A percentile compares a stretch with the other conserved stretches of the same genome.
phyloP scores from a whole-genome alignment of 1,140 invertebrate species.

The Dreissena rostriformis region DNA sequence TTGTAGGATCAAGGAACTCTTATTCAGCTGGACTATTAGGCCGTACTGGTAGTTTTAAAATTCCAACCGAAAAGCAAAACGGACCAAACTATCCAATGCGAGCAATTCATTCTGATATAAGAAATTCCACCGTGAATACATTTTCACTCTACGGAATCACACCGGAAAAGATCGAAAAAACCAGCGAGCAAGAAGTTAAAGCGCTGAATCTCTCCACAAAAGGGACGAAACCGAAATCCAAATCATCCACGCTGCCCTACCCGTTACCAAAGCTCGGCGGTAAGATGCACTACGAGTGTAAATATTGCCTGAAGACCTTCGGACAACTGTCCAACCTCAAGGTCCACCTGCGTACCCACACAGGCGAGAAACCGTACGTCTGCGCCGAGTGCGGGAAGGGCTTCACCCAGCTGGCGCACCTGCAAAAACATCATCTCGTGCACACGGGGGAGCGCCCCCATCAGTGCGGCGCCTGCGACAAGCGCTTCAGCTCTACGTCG shows the following conservation, averaged over 20 bases:
- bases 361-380: slow-evolving; percentile 98
- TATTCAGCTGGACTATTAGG: too few relatives aligned
- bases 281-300: slow-evolving; percentile 51
- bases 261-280: slow-evolving; percentile 32
- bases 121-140: too few relatives aligned
- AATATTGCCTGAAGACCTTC: slow-evolving; percentile 86
- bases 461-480: slow-evolving; percentile 55
- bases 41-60: too few relatives aligned
- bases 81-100: too few relatives aligned
- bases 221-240: too few relatives aligned
- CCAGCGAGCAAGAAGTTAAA: too few relatives aligned
- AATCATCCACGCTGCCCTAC: slow-evolving; percentile 10
- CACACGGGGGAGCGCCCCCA: slow-evolving; percentile 56
- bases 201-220: too few relatives aligned
- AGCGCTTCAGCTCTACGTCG: slow-evolving; percentile 34
- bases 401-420: slow-evolving; percentile 89
- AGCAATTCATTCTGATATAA: too few relatives aligned
- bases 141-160: too few relatives aligned
- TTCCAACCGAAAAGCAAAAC: too few relatives aligned
- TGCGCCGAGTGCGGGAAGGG: slow-evolving; percentile 98
- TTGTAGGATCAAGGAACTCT: too few relatives aligned
- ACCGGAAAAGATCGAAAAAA: too few relatives aligned
- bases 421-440: slow-evolving; percentile 46
- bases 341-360: slow-evolving; percentile 97
- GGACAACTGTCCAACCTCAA: slow-evolving; percentile 99